phyloP scores from a whole-genome alignment of 2,113 vertebrate species.

The Pachycephala philippinensis region DNA sequence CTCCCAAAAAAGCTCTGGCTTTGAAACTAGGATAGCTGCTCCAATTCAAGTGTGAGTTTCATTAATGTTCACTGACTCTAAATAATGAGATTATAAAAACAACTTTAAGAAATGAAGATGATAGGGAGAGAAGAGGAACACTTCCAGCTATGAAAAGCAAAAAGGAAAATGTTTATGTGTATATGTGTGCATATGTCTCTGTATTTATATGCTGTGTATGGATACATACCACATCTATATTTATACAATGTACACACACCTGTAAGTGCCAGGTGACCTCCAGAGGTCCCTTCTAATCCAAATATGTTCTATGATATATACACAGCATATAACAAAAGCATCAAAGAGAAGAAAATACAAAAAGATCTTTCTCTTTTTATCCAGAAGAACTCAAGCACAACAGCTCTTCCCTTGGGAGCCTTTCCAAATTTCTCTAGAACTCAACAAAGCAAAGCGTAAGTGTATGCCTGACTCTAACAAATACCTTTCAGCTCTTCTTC shows the following conservation, averaged over 20 bases:
- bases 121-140: not conserved
- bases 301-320: not conserved
- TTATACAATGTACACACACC: not conserved
- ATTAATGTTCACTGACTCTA: not conserved
- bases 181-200: not conserved
- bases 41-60: not conserved
- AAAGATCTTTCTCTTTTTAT: not conserved
- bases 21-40: not conserved
- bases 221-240: not conserved
- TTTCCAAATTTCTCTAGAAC: constrained; percentile 20
- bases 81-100: constrained; percentile 8
- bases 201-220: not conserved
- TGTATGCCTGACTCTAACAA: not conserved
- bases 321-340: not conserved
- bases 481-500: not conserved
- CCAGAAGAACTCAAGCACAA: not conserved
- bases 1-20: not conserved
- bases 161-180: not conserved
- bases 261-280: not conserved
- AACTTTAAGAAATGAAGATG: not conserved
- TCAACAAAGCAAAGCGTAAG: not conserved
- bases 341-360: not conserved
- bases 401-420: not conserved
- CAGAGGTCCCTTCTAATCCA: not conserved
- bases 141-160: not conserved